These are phyloP conservation scores for Lynx canadensis DNA, from an alignment of 2,113 vertebrate genomes.

Conservation along the genomic window DNA sequence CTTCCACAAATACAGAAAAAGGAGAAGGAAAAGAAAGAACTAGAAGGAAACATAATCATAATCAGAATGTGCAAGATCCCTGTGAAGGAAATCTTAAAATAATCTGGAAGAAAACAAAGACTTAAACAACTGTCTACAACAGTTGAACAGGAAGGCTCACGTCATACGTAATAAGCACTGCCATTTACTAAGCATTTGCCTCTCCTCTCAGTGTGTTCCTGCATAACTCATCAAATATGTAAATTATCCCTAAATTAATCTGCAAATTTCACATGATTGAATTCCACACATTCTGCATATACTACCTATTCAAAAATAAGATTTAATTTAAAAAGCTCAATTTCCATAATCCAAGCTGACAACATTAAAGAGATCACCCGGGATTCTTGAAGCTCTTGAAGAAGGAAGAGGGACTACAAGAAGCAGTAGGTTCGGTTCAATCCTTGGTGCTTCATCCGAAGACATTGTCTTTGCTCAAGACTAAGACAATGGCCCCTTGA, in stretches of 20 bases:
- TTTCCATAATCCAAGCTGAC: constrained; percentile 63
- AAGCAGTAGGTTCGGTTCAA: not conserved
- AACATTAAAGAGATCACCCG: not conserved
- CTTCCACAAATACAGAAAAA: constrained; percentile 3
- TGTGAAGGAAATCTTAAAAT: constrained; percentile 9
- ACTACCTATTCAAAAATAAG: constrained; percentile 60
- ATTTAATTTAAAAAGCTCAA: constrained; percentile 59
- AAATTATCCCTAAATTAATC: constrained; percentile 64
- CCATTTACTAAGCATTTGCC: constrained; percentile 38
- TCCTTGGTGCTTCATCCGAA: not conserved
- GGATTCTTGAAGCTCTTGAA: constrained; percentile 13
- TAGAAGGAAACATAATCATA: not conserved
- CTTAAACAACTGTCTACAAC: not conserved
- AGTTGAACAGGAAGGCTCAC: not conserved
- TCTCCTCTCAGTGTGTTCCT: not conserved
- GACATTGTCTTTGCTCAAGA: not conserved
- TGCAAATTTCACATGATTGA: constrained; percentile 57
- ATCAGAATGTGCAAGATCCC: constrained; percentile 4
- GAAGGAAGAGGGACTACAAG: not conserved
- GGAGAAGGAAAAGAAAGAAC: not conserved
- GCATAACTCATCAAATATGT: constrained; percentile 48
- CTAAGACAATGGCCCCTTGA: not conserved
- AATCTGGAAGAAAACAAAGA: not conserved
- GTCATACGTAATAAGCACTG: not conserved
- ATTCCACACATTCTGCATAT: constrained; percentile 63